These are phyloP conservation scores for Cossypha heuglini DNA, from an alignment of 2,797 vertebrate species.

Conservation along the genomic window DNA sequence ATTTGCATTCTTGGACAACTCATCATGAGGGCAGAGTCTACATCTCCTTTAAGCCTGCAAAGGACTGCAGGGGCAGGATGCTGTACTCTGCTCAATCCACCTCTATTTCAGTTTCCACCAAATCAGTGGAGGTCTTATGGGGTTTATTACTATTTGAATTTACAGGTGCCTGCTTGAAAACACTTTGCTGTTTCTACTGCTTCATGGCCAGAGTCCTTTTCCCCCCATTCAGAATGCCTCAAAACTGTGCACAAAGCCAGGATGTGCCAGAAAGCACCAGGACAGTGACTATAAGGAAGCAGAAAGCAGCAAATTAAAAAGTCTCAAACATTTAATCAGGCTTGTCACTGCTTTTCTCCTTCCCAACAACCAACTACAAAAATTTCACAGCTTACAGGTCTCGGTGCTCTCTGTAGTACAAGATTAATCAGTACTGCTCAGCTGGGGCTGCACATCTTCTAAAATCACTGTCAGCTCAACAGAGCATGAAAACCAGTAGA, in stretches of 20 bases:
- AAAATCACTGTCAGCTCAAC: conserved; percentile 32
- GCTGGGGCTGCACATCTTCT: not conserved
- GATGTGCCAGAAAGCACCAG: not conserved
- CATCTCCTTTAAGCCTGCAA: not conserved
- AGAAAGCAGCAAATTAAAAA: not conserved
- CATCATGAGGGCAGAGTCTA: not conserved
- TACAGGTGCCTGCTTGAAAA: not conserved
- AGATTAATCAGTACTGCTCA: conserved; percentile 40
- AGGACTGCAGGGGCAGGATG: not conserved
- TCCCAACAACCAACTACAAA: not conserved
- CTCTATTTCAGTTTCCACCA: not conserved
- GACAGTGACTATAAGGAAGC: not conserved
- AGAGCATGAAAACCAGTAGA: conserved; percentile 29
- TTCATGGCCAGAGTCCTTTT: not conserved
- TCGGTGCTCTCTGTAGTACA: not conserved
- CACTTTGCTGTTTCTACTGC: not conserved
- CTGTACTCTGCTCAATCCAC: not conserved
- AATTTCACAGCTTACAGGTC: not conserved
- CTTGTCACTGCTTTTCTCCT: not conserved
- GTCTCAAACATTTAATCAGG: not conserved
- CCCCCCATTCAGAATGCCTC: not conserved
- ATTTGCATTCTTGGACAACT: not conserved
- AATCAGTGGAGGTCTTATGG: not conserved
- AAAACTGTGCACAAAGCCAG: not conserved
- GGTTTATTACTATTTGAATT: not conserved